Evolutionary conservation across 2,888 invertebrate genomes (phyloP).

Genomic region (Halocaridina rubra): DNA sequence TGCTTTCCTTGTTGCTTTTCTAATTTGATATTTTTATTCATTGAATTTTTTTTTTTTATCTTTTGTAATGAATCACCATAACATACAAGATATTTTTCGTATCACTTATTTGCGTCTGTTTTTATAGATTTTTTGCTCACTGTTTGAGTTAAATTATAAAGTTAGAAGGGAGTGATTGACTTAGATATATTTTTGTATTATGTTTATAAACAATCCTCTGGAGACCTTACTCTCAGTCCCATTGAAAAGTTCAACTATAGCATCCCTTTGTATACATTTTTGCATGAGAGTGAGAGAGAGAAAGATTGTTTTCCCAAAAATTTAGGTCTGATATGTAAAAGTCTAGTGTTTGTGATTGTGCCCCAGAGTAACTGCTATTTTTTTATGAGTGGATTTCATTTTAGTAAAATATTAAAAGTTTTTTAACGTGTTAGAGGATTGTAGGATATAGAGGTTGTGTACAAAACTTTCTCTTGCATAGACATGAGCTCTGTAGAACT

Average conservation of each 20-base stretch:
- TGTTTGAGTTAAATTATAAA: background rate
- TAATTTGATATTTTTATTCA: background rate
- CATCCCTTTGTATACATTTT: background rate
- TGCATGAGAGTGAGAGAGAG: too few relatives aligned
- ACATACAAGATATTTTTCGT: too few relatives aligned
- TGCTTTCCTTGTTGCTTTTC: background rate
- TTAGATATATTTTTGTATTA: slow-evolving; percentile 27
- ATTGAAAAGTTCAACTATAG: background rate
- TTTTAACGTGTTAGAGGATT: too few relatives aligned
- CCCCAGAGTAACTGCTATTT: background rate
- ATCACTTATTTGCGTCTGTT: background rate
- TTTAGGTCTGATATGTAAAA: background rate
- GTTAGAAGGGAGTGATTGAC: background rate
- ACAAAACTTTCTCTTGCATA: too few relatives aligned
- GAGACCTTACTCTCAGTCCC: too few relatives aligned
- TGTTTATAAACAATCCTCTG: background rate
- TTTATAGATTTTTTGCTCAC: too few relatives aligned
- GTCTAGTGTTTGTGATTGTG: background rate
- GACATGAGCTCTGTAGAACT: too few relatives aligned
- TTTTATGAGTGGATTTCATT: too few relatives aligned
- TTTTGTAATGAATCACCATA: background rate
- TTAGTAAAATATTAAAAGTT: too few relatives aligned
- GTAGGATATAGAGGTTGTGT: too few relatives aligned
- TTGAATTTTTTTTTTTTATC: background rate
- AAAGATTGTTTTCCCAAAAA: too few relatives aligned